phyloP scores from a whole-genome alignment of 1,140 invertebrate genomes.

The Drosophila melanica region DNA sequence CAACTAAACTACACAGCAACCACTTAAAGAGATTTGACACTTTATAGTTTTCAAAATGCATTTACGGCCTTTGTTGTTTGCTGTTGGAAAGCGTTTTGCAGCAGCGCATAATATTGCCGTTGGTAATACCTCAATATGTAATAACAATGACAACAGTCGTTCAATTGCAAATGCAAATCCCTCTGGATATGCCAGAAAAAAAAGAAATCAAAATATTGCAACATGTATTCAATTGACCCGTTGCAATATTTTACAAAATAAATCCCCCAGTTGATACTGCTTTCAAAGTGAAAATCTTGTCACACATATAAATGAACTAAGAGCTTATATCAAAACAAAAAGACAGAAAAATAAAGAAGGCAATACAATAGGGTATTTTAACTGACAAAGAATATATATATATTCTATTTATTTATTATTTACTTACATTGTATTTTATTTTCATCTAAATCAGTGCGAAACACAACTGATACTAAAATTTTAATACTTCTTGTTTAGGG shows the following conservation, averaged over 20 bases:
- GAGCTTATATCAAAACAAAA: conserved; percentile 4
- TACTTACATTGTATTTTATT: too few relatives aligned
- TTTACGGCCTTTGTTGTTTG: neutral
- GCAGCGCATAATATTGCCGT: conserved; percentile 6
- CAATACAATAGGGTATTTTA: too few relatives aligned
- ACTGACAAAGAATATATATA: too few relatives aligned
- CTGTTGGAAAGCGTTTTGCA: too few relatives aligned
- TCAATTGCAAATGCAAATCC: conserved; percentile 4
- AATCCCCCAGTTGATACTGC: conserved; percentile 36
- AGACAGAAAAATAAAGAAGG: neutral
- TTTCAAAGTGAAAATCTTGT: conserved; percentile 15
- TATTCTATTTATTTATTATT: too few relatives aligned
- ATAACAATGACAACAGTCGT: neutral
- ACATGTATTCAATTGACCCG: conserved; percentile 18
- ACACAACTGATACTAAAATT: too few relatives aligned
- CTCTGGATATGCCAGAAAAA: neutral
- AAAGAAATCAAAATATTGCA: neutral
- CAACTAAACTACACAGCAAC: too few relatives aligned
- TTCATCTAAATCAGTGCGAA: too few relatives aligned
- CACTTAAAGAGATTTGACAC: too few relatives aligned
- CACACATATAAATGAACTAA: conserved; percentile 20
- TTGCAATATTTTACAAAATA: conserved; percentile 33
- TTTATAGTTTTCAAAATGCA: neutral
- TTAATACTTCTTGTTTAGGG: neutral
- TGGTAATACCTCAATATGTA: neutral